Evolutionary conservation across 2,888 invertebrate species (phyloP).

Genomic region (Drosophila lacicola): DNA sequence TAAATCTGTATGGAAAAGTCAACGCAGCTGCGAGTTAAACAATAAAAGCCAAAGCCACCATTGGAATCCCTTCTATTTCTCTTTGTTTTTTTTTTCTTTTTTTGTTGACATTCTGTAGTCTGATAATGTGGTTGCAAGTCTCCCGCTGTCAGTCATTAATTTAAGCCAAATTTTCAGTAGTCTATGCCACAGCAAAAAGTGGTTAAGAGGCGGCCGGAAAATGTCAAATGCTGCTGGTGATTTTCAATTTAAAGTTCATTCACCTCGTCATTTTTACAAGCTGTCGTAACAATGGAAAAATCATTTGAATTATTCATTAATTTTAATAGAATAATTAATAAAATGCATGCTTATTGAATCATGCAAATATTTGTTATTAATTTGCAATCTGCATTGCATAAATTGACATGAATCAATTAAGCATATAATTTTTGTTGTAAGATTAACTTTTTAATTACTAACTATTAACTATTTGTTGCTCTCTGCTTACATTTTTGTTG

Average conservation of each 20-base stretch:
- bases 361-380: conserved; percentile 8
- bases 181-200: conserved; percentile 35
- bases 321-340: conserved; percentile 10
- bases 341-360: conserved; percentile 9
- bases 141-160: conserved; percentile 48
- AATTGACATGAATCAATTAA: not conserved
- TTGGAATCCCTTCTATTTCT: conserved; percentile 14
- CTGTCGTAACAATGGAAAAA: no score
- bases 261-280: not conserved
- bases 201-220: conserved; percentile 38
- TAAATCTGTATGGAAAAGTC: conserved; percentile 35
- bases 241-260: conserved; percentile 4
- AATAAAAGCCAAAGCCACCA: conserved; percentile 48
- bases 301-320: conserved; percentile 9
- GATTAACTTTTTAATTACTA: conserved; percentile 1
- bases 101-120: conserved; percentile 15
- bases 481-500: not conserved
- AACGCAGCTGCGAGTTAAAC: conserved; percentile 38
- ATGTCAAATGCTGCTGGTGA: conserved; percentile 27
- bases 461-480: not conserved
- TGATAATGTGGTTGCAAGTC: conserved; percentile 32
- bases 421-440: not conserved
- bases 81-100: not conserved
- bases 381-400: not conserved
- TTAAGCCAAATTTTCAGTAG: conserved; percentile 34